These are phyloP conservation scores for Cryptotis parvus DNA, from an alignment of 2,113 vertebrate species.

Conservation along the genomic window DNA sequence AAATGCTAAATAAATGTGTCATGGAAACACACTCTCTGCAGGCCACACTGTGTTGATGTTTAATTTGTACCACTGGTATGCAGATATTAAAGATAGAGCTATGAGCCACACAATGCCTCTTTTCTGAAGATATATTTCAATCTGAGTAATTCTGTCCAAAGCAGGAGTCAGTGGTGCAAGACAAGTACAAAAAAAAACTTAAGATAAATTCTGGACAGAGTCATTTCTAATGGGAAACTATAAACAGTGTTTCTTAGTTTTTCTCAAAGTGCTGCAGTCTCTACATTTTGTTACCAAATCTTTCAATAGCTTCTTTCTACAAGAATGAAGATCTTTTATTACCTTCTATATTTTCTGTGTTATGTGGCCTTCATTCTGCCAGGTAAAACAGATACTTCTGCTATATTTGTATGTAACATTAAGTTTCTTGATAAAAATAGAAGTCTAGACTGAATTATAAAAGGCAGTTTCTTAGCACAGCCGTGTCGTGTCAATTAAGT, in stretches of 20 bases:
- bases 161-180: conserved; percentile 60
- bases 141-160: conserved; percentile 55
- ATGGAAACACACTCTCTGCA: background rate
- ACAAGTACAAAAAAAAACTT: conserved; percentile 34
- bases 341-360: conserved; percentile 59
- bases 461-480: background rate
- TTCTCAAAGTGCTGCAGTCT: conserved; percentile 10
- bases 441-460: conserved; percentile 10
- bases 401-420: background rate
- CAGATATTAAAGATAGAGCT: background rate
- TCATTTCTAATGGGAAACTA: conserved; percentile 53
- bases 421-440: background rate
- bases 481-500: background rate
- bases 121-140: conserved; percentile 1
- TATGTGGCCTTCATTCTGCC: conserved; percentile 55
- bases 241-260: conserved; percentile 57
- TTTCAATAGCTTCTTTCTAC: conserved; percentile 16
- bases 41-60: background rate
- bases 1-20: conserved; percentile 39
- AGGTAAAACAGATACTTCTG: conserved; percentile 64
- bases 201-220: conserved; percentile 37
- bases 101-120: background rate
- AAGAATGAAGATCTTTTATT: conserved; percentile 68
- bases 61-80: background rate
- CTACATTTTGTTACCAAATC: background rate